A percentile compares a stretch with the other conserved stretches of the same genome.
phyloP scores from a whole-genome alignment of 2,888 invertebrate species.

The Drepanosiphum platanoidis region DNA sequence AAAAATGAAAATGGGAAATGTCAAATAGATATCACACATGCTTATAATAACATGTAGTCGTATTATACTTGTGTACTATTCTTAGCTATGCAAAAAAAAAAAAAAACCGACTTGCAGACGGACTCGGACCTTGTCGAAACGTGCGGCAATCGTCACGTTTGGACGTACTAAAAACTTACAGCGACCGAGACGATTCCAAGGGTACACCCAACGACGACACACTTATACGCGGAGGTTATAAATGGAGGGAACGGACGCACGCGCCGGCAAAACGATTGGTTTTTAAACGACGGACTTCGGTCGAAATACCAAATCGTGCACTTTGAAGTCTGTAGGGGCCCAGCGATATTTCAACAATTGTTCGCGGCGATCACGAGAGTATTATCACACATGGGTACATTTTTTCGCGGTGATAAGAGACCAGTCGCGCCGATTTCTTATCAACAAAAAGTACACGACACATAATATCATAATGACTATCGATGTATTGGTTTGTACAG shows the following conservation, averaged over 20 bases:
- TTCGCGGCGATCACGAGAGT: not conserved
- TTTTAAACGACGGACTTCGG: conserved; percentile 9
- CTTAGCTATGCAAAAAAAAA: not conserved
- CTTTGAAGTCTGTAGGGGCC: conserved; percentile 16
- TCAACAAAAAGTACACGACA: no score
- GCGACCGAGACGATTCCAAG: no score
- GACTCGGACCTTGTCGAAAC: not conserved
- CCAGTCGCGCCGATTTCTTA: no score
- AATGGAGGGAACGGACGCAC: not conserved
- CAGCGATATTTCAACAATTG: not conserved
- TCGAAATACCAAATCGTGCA: conserved; percentile 28
- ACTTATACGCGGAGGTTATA: not conserved
- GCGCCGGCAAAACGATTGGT: no score
- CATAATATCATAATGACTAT: no score
- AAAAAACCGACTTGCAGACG: not conserved
- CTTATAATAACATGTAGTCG: no score
- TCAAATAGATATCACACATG: not conserved
- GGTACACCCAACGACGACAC: not conserved
- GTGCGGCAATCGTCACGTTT: not conserved
- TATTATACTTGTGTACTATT: not conserved
- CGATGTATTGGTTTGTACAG: no score
- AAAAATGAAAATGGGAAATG: not conserved
- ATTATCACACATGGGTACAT: no score
- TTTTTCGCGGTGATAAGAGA: no score
- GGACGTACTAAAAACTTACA: not conserved